Base-by-base conservation (phyloP, 2,113 vertebrate species). In the Petrocephalus microphthalmus region DNA sequence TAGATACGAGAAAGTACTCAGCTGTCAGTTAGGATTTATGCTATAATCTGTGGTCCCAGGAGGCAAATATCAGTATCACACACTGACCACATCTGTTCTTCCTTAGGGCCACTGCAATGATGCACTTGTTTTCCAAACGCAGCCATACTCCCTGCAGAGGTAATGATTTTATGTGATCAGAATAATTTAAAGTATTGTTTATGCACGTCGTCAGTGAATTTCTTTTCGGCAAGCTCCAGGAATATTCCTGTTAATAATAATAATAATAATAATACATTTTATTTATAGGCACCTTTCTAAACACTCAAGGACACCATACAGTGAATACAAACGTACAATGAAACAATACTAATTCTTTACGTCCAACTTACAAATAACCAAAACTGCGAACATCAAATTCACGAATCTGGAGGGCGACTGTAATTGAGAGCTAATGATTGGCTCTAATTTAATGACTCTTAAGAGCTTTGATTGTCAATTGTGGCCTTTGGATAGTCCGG, bases 101-200 rank as follows among this genome's bases (percentile, higher is more conserved):
- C 89, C 91, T 88, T 88, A 96, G 95, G 94, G 95, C 86, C 95
- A 96, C 92, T 98, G 97, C 95, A 99, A 98, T 92, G 97, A 99
- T 90, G 95, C 97, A 88, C 90, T 99, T 85, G 96, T 99, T 91
- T 98, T 99, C 94, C 97, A 98, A 92, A 98, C 93, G 25, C 97
- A 98, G 42, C 97, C 97, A 5, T 96, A 98, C 52, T 96, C 97
- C 10, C 94, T 99, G 3, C 95, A 96, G 92, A 97, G 97, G 98
- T 98, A 95, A 42, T 42, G 42, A 42, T 42, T 42, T 64, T 64
- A 25, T 64, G 60, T 64, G n/a, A 64, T 64, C 60, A 64, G 25
- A 64, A 25, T 64, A 2, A 64, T 64, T 25, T 25, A 3, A n/a
- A 29, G 60, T 11, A 64, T 29, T 64, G n/a, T 25, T 64, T 29